Conservation (phyloP, 2,113 vertebrate species). For the Etheostoma cragini region DNA sequence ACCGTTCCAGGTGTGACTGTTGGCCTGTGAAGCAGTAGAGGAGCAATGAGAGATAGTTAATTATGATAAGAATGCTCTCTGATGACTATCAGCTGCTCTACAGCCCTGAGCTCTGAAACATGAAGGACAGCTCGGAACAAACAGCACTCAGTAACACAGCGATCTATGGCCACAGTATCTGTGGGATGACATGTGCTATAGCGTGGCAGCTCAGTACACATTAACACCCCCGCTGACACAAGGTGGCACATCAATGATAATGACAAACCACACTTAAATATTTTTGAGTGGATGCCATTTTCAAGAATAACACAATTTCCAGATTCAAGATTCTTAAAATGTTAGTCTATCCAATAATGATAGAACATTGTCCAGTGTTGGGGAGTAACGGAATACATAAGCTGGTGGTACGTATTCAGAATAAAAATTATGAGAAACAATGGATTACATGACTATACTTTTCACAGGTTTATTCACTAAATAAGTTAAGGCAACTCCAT, state of each 20-base stretch:
- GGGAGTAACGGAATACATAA: no score
- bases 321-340: no score
- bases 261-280: background rate
- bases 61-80: conserved; percentile 65
- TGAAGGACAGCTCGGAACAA: conserved; percentile 37
- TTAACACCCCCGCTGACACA: no score
- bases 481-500: no score
- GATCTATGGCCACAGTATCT: background rate
- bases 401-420: no score
- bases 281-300: background rate
- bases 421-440: no score
- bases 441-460: no score
- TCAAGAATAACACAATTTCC: background rate
- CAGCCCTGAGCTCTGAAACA: conserved; percentile 27
- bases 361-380: no score
- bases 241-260: background rate
- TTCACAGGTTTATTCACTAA: no score
- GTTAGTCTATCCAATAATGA: no score
- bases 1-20: background rate
- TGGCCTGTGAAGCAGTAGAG: background rate
- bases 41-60: conserved; percentile 67
- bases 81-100: conserved; percentile 30
- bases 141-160: background rate
- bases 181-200: background rate
- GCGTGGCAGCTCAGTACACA: background rate